Evolutionary conservation across 2,888 invertebrate species (phyloP).

Genomic region (Tromatobia lineatoria): DNA sequence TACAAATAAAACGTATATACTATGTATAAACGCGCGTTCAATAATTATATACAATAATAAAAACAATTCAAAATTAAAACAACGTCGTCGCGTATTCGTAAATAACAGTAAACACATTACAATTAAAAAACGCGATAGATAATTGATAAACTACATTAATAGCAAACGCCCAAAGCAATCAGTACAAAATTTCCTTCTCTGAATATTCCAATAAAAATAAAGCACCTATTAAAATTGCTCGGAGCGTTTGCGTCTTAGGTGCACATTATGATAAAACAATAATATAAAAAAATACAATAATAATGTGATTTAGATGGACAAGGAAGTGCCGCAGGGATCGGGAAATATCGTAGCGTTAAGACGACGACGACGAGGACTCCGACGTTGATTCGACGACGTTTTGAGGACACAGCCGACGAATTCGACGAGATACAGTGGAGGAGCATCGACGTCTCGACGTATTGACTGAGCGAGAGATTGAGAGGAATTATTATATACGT

Average conservation of each 20-base stretch:
- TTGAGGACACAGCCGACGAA: constrained; percentile 44
- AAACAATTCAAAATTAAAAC: neutral
- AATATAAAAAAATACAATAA: constrained; percentile 43
- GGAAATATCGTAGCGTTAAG: constrained; percentile 68
- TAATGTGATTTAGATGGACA: neutral
- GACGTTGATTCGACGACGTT: constrained; percentile 60
- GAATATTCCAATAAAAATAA: neutral
- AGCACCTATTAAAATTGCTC: neutral
- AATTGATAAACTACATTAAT: constrained; percentile 33
- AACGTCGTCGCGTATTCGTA: neutral
- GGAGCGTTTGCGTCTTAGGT: neutral
- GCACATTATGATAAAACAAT: constrained; percentile 43
- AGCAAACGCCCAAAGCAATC: constrained; percentile 35
- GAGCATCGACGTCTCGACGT: constrained; percentile 35
- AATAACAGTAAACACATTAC: neutral
- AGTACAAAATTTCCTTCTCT: neutral
- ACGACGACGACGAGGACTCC: constrained; percentile 68
- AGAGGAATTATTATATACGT: constrained; percentile 53
- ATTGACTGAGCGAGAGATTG: constrained; percentile 48
- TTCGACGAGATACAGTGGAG: constrained; percentile 8
- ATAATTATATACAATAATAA: constrained; percentile 25
- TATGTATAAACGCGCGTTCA: neutral
- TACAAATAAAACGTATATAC: constrained; percentile 34
- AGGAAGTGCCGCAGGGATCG: constrained; percentile 35
- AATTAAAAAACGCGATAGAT: constrained; percentile 2